Evolutionary conservation across 2,797 vertebrate genomes (phyloP).

Genomic region (Scyliorhinus canicula): DNA sequence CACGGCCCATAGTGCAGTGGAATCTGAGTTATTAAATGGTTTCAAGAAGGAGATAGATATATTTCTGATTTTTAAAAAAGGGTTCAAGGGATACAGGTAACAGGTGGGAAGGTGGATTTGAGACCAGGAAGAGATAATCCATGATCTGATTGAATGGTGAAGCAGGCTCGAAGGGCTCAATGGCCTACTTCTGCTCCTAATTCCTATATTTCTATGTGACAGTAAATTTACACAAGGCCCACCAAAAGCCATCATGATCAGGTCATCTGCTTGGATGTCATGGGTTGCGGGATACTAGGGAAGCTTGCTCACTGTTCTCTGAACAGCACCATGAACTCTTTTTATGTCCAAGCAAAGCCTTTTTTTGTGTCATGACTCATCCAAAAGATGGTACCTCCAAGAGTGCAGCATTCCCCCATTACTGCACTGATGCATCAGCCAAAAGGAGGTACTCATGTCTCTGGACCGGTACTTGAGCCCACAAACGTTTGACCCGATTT

Average conservation of each 20-base stretch:
- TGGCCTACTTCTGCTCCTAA: too few relatives aligned
- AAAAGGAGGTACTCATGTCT: not conserved
- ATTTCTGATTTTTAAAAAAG: too few relatives aligned
- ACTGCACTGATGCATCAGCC: not conserved
- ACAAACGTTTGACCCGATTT: too few relatives aligned
- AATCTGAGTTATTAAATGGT: too few relatives aligned
- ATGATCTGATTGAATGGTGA: too few relatives aligned
- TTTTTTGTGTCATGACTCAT: not conserved
- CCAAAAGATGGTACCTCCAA: not conserved
- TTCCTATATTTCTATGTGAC: too few relatives aligned
- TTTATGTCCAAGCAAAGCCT: not conserved
- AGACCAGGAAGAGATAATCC: too few relatives aligned
- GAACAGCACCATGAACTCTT: not conserved
- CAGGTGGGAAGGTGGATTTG: too few relatives aligned
- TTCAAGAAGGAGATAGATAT: too few relatives aligned
- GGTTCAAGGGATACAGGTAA: too few relatives aligned
- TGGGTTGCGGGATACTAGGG: not conserved
- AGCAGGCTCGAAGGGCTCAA: too few relatives aligned
- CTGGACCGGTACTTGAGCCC: not conserved
- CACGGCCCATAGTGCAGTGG: too few relatives aligned
- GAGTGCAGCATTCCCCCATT: not conserved
- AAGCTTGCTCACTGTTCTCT: not conserved
- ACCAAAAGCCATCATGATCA: not conserved
- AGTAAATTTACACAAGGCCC: not conserved
- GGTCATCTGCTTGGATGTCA: not conserved